Base-by-base conservation (phyloP, 2,888 invertebrate genomes). In the Melanostoma mellinum region DNA sequence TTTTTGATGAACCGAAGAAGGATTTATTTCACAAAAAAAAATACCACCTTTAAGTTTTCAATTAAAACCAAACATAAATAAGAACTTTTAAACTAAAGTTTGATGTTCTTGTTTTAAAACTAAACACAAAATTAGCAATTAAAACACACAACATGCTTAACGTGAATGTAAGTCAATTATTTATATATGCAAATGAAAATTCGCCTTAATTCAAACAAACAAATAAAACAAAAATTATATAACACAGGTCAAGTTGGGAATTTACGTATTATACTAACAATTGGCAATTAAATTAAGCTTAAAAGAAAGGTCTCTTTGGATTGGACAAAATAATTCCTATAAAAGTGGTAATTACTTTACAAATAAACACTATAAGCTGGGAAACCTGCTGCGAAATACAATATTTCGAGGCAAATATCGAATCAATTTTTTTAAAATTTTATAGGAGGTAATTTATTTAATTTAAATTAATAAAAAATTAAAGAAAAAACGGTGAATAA, bases 121-220 rank as follows among this genome's bases (percentile, higher is more conserved):
- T 52, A 68, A 85, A 79, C 68, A 72, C 44, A 58, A 63, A 72
- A 75, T n/a, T 36, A 74, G 85, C 79, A 85, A 85, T 78, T 77
- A 85, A 84, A 75, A 85, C 76, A 85, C 84, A 84, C 84, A 79
- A 75, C 84, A 84, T 84, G 78, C 78, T 73, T 69, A 61, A 79
- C 79, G 84, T 78, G 79, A 84, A 75, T 53, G 56, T 71, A 74
- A 79, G 36, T 78, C 52, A 67, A 65, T 61, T 36, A 48, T 48
- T 61, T 9, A 55, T 33, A 75, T 56, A 63, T 74, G 82, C 74
- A 76, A 76, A 84, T 84, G 71, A 85, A 71, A 87, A 68, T 56
- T 63, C 44, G 58, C 56, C 30, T 67, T 2, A 48, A 74, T 48
- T 56, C 32, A 63, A 72, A 38, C 20, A 20, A 20, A 20, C 20